Evolutionary conservation across 2,113 vertebrate genomes (phyloP).

Genomic region (Chauna torquata): DNA sequence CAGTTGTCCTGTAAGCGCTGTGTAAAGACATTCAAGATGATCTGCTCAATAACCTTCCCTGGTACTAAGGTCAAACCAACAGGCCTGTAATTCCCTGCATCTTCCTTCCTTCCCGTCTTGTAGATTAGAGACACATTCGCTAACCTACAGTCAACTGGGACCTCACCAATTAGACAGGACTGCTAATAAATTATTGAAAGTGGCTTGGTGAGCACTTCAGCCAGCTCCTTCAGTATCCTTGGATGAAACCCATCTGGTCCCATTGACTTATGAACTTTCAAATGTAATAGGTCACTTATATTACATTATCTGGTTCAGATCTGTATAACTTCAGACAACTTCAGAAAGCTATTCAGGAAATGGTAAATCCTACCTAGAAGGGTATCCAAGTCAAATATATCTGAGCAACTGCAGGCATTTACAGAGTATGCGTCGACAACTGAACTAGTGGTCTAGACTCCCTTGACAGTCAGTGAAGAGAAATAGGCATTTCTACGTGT

Average conservation of each 20-base stretch:
- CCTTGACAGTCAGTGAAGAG: background rate
- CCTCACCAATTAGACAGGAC: background rate
- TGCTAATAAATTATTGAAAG: background rate
- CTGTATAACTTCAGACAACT: background rate
- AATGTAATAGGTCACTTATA: background rate
- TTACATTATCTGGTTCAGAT: background rate
- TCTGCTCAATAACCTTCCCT: background rate
- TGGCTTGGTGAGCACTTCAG: background rate
- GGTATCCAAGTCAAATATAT: background rate
- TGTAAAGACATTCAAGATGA: background rate
- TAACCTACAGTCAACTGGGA: background rate
- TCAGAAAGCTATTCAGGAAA: background rate
- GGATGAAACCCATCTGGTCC: background rate
- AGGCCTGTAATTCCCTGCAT: background rate
- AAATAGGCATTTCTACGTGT: background rate
- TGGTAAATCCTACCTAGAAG: background rate
- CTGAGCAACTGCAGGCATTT: background rate
- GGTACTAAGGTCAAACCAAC: background rate
- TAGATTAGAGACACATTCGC: background rate
- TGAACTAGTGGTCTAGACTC: background rate
- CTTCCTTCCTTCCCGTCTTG: background rate
- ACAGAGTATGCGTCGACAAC: background rate
- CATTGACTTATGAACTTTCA: background rate
- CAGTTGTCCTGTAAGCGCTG: background rate
- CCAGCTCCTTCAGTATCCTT: background rate